phyloP scores from a whole-genome alignment of 1,140 invertebrate genomes.

The Tetramorium simillimum region DNA sequence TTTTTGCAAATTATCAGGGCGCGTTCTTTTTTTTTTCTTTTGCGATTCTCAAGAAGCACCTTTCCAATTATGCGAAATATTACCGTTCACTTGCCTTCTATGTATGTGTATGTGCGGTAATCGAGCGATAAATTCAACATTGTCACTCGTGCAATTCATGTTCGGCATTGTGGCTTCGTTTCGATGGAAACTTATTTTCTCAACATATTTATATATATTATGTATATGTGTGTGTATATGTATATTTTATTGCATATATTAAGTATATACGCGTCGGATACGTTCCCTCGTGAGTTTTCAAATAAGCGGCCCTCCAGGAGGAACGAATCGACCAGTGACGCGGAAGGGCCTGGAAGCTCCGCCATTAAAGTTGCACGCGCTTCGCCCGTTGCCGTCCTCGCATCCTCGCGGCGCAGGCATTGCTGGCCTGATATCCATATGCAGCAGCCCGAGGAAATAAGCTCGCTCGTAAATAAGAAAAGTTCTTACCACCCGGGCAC shows the following conservation, averaged over 20 bases:
- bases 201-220: neutral
- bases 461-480: slow-evolving; percentile 77
- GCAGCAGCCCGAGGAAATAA: slow-evolving; percentile 75
- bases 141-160: slow-evolving; percentile 21
- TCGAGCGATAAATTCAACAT: slow-evolving; percentile 8
- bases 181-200: slow-evolving; percentile 1
- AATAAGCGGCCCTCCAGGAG: slow-evolving; percentile 42
- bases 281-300: slow-evolving; percentile 46
- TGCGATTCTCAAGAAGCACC: neutral
- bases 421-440: slow-evolving; percentile 72
- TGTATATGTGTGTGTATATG: neutral
- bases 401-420: slow-evolving; percentile 62
- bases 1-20: slow-evolving; percentile 5
- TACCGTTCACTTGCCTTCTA: neutral
- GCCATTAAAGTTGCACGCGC: slow-evolving; percentile 68
- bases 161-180: neutral
- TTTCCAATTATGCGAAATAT: neutral
- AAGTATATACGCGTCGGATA: neutral
- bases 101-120: neutral
- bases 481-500: slow-evolving; percentile 67
- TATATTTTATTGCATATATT: neutral
- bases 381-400: slow-evolving; percentile 56
- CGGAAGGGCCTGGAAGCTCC: slow-evolving; percentile 45
- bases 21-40: neutral
- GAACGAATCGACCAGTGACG: slow-evolving; percentile 55